Conservation (phyloP, 2,113 vertebrate species). For the Bombycilla garrulus region DNA sequence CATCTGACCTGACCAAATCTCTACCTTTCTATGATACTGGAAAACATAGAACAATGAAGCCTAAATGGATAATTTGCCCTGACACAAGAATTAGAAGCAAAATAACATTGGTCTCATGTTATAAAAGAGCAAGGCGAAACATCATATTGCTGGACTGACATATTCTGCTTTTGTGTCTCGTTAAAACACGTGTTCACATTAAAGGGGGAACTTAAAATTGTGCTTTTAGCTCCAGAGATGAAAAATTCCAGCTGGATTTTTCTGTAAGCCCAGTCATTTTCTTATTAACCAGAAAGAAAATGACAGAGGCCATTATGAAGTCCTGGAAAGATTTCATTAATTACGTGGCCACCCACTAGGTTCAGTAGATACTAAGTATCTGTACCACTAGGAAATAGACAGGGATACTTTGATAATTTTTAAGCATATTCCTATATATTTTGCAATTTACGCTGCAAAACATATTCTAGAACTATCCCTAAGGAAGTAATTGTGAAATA, state of each 20-base stretch:
- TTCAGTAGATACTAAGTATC: background rate
- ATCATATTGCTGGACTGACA: background rate
- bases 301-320: background rate
- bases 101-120: background rate
- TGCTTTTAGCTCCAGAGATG: background rate
- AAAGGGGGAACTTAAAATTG: background rate
- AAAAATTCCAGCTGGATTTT: background rate
- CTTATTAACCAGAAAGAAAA: conserved; percentile 31
- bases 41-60: background rate
- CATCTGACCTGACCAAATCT: background rate
- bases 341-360: background rate
- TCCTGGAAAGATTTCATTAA: background rate
- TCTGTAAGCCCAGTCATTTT: background rate
- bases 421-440: background rate
- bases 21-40: background rate
- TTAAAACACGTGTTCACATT: background rate
- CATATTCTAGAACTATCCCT: background rate
- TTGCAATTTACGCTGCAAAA: background rate
- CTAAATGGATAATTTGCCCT: background rate
- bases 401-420: background rate
- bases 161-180: background rate
- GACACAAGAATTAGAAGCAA: background rate
- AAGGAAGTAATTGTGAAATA: background rate
- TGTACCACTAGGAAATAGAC: background rate
- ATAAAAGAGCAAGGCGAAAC: background rate